Evolutionary conservation across 2,888 invertebrate genomes (phyloP).

Genomic region (Plebejus anna): DNA sequence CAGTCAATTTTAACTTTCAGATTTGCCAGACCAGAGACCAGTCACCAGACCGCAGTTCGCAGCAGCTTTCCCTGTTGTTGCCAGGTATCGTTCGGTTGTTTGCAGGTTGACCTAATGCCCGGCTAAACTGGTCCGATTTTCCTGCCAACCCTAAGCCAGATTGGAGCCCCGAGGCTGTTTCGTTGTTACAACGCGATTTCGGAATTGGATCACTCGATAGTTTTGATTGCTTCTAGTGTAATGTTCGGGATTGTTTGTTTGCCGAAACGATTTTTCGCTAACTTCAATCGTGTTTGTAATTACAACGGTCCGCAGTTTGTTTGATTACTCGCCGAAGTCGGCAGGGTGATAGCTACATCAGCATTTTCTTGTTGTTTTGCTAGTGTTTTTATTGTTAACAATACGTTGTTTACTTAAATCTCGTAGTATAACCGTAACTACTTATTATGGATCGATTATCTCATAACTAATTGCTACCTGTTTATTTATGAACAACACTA

Average conservation of each 20-base stretch:
- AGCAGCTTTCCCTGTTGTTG: no score
- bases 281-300: slow-evolving; percentile 28
- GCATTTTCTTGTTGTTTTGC: not conserved
- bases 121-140: not conserved
- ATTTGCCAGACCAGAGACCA: no score
- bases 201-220: slow-evolving; percentile 59
- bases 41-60: no score
- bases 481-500: not conserved
- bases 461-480: not conserved
- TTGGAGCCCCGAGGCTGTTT: slow-evolving; percentile 47
- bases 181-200: slow-evolving; percentile 56
- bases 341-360: not conserved
- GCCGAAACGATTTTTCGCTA: slow-evolving; percentile 29
- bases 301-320: slow-evolving; percentile 6
- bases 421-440: no score
- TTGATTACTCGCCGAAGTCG: not conserved
- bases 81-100: not conserved
- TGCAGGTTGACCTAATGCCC: not conserved
- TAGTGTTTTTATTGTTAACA: not conserved
- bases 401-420: not conserved
- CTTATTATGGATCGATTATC: not conserved
- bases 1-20: no score
- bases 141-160: slow-evolving; percentile 29
- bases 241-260: slow-evolving; percentile 42
- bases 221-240: slow-evolving; percentile 65